These are phyloP conservation scores for Junonia oenone DNA, from an alignment of 2,888 invertebrate species.

Conservation along the genomic window DNA sequence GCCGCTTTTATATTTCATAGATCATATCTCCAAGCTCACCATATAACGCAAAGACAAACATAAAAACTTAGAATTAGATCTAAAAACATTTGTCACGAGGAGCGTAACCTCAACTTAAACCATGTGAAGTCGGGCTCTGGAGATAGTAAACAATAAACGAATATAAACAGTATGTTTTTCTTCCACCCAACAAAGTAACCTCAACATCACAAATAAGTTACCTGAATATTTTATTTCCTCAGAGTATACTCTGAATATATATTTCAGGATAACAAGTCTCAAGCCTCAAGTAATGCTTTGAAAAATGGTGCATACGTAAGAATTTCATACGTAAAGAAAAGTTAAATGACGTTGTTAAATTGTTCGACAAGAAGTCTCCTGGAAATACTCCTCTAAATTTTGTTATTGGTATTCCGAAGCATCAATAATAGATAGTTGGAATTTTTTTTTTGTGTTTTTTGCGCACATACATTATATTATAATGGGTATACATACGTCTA, in stretches of 20 bases:
- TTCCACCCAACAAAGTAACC: constrained; percentile 1
- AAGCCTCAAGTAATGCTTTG: constrained; percentile 30
- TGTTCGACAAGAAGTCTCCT: constrained; percentile 29
- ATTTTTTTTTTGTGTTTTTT: too few relatives aligned
- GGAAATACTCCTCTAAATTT: neutral
- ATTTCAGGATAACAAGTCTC: constrained; percentile 31
- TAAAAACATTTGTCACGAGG: too few relatives aligned
- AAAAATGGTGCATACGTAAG: constrained; percentile 34
- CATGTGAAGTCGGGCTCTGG: neutral
- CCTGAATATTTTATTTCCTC: constrained; percentile 10
- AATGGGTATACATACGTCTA: too few relatives aligned
- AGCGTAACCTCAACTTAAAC: too few relatives aligned
- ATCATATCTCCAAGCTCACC: too few relatives aligned
- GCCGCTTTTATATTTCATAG: too few relatives aligned
- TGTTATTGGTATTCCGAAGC: neutral
- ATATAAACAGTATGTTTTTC: neutral
- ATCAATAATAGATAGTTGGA: too few relatives aligned
- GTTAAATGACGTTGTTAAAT: constrained; percentile 40
- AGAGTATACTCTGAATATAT: constrained; percentile 16
- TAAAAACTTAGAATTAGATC: too few relatives aligned
- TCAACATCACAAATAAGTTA: constrained; percentile 6
- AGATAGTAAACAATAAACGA: neutral
- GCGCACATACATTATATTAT: too few relatives aligned
- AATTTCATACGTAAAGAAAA: constrained; percentile 32
- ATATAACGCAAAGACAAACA: too few relatives aligned